A percentile compares a stretch with the other conserved stretches of the same genome.
Conservation (phyloP, 2,888 invertebrate genomes). For the Rhagonycha lutea region DNA sequence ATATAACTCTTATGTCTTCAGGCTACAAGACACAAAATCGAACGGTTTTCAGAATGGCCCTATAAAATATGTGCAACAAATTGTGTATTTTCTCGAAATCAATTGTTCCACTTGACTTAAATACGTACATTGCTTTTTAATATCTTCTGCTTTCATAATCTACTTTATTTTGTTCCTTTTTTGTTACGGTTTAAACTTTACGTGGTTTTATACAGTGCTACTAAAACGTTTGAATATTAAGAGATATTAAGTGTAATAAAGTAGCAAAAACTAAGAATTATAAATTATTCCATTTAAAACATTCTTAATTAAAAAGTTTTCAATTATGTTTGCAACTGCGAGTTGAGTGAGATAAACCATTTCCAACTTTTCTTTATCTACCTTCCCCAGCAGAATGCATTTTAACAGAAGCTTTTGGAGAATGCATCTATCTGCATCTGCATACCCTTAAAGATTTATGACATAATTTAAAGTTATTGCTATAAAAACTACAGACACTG, state of each 20-base stretch:
- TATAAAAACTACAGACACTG: conserved; percentile 14
- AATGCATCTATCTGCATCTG: conserved; percentile 19
- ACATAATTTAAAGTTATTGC: conserved; percentile 4
- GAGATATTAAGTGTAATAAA: background rate
- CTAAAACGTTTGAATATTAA: background rate
- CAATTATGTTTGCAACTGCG: conserved; percentile 12
- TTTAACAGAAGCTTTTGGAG: conserved; percentile 15
- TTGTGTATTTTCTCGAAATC: conserved; percentile 17
- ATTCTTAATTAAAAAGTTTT: conserved; percentile 13
- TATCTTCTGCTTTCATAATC: background rate
- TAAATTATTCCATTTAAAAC: conserved; percentile 6
- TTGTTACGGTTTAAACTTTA: background rate
- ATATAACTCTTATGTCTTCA: conserved; percentile 12
- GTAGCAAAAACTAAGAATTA: conserved; percentile 3
- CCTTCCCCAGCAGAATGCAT: conserved; percentile 20
- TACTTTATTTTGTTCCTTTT: background rate
- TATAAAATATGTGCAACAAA: conserved; percentile 31
- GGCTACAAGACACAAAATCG: conserved; percentile 14
- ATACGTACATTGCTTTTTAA: conserved; percentile 6
- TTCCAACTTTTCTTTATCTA: conserved; percentile 9
- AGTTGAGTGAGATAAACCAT: conserved; percentile 11
- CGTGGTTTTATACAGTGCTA: background rate
- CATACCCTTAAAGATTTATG: conserved; percentile 21
- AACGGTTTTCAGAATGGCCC: conserved; percentile 20
- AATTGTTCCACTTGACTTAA: conserved; percentile 12